phyloP scores from a whole-genome alignment of 2,888 invertebrate genomes.

The Drosophila rubida region DNA sequence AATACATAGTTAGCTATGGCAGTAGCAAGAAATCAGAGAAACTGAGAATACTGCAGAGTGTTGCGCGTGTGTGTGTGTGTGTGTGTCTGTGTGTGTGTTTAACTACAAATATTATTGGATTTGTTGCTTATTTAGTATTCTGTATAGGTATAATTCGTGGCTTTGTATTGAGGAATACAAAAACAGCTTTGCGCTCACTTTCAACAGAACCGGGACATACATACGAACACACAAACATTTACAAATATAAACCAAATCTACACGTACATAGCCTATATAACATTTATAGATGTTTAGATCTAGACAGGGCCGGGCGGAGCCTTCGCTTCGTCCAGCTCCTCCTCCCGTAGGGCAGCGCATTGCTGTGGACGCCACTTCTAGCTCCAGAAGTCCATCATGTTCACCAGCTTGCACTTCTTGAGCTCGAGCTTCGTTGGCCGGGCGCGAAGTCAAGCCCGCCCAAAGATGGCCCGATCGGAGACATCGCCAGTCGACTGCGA shows the following conservation, averaged over 20 bases:
- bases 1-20: slow-evolving; percentile 64
- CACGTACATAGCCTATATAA: slow-evolving; percentile 55
- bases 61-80: slow-evolving; percentile 38
- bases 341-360: slow-evolving; percentile 72
- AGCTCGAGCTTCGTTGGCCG: slow-evolving; percentile 84
- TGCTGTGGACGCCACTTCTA: slow-evolving; percentile 82
- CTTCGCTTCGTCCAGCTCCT: slow-evolving; percentile 26
- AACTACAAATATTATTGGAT: slow-evolving; percentile 15
- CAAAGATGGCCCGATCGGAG: slow-evolving; percentile 87
- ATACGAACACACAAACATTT: slow-evolving; percentile 36
- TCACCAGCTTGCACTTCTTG: slow-evolving; percentile 85
- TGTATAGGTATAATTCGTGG: slow-evolving; percentile 17
- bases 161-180: slow-evolving; percentile 32
- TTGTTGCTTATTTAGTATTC: slow-evolving; percentile 16
- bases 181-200: slow-evolving; percentile 53
- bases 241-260: slow-evolving; percentile 25
- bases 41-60: slow-evolving; percentile 71
- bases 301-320: slow-evolving; percentile 18
- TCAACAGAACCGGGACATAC: slow-evolving; percentile 22
- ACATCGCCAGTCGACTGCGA: slow-evolving; percentile 89
- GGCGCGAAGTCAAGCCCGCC: slow-evolving; percentile 87
- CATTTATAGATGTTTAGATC: slow-evolving; percentile 49
- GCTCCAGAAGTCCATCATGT: slow-evolving; percentile 85
- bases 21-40: slow-evolving; percentile 64
- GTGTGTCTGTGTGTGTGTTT: slow-evolving; percentile 19